Conservation (phyloP, 2,797 vertebrate genomes). For the Apogon talboti region DNA sequence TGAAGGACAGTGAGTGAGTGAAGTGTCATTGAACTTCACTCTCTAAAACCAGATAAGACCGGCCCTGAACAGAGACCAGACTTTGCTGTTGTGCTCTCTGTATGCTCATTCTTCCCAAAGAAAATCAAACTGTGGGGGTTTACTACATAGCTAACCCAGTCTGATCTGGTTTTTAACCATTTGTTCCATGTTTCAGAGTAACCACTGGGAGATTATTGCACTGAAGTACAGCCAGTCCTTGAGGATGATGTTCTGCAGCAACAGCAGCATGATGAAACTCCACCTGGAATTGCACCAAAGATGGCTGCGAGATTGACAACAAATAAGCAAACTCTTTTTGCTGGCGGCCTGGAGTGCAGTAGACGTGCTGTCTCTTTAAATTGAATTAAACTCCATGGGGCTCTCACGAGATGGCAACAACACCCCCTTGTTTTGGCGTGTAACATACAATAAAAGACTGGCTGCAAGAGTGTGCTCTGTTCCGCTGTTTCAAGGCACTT, state of each 20-base stretch:
- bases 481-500: background rate
- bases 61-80: conserved; percentile 5
- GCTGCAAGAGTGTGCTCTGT: background rate
- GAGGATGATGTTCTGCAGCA: conserved; percentile 4
- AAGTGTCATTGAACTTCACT: conserved; percentile 4
- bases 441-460: background rate
- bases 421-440: background rate
- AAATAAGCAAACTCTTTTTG: conserved; percentile 33
- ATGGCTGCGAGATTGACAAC: conserved; percentile 72
- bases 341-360: conserved; percentile 1
- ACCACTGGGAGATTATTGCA: conserved; percentile 6
- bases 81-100: conserved; percentile 30
- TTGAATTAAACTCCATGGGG: conserved; percentile 69
- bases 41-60: conserved; percentile 18
- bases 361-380: conserved; percentile 66
- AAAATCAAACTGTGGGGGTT: too few relatives aligned
- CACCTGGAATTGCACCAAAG: conserved; percentile 72
- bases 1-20: too few relatives aligned
- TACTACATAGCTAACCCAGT: conserved; percentile 42
- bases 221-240: background rate
- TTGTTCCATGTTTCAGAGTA: conserved; percentile 25
- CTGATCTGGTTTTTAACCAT: conserved; percentile 60
- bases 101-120: conserved; percentile 14
- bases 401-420: conserved; percentile 59
- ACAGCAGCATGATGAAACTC: conserved; percentile 63